Evolutionary conservation across 2,888 invertebrate species (phyloP).

Genomic region (Zygogramma bicolorata): DNA sequence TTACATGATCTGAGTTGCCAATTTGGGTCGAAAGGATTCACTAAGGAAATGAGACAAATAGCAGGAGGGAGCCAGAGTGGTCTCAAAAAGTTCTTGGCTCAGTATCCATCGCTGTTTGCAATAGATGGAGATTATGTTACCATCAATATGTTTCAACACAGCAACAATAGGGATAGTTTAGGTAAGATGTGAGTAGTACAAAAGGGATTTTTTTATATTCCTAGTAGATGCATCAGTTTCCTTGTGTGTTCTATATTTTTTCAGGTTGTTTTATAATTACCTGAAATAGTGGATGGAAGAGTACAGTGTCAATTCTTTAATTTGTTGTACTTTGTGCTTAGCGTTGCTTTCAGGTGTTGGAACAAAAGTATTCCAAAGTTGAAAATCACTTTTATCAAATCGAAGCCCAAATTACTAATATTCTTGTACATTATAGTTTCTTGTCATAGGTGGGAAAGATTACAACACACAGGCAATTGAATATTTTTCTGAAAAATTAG

Average conservation of each 20-base stretch:
- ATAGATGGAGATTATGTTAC: slow-evolving; percentile 94
- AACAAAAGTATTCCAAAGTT: too few species aligned
- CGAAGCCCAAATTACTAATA: too few species aligned
- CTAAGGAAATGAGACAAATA: slow-evolving; percentile 97
- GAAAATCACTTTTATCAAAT: too few species aligned
- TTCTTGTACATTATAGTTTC: background rate
- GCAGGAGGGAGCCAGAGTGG: slow-evolving; percentile 96
- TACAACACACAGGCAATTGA: slow-evolving; percentile 97
- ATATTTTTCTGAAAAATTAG: slow-evolving; percentile 95
- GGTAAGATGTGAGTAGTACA: slow-evolving; percentile 55
- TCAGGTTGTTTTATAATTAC: too few species aligned
- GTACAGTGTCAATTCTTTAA: too few species aligned
- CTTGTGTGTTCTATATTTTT: too few species aligned
- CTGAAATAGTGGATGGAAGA: too few species aligned
- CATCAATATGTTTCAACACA: slow-evolving; percentile 83
- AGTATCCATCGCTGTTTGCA: slow-evolving; percentile 96
- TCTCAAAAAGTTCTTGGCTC: slow-evolving; percentile 94
- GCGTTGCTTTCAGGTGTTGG: too few species aligned
- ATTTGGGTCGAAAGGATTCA: slow-evolving; percentile 99
- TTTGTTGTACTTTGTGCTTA: too few species aligned
- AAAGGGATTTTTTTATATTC: too few species aligned
- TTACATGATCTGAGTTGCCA: slow-evolving; percentile 98
- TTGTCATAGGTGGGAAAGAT: slow-evolving; percentile 77
- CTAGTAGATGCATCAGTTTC: too few species aligned
- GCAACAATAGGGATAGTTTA: slow-evolving; percentile 70